These are phyloP conservation scores for Diglossa cyanea DNA, from an alignment of 2,797 vertebrate genomes.

Conservation along the genomic window DNA sequence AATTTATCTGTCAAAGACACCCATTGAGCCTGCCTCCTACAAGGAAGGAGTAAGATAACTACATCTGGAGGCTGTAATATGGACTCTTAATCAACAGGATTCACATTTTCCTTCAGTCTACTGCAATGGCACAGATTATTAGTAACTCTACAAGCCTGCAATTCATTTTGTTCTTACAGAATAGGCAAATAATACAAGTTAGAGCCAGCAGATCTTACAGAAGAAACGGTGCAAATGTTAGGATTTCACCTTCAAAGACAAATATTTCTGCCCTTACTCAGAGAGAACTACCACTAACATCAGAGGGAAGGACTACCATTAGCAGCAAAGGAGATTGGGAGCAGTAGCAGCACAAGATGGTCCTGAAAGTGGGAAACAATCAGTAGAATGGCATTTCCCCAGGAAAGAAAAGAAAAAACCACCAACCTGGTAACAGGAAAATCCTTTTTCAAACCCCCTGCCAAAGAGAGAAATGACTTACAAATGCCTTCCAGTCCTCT, in stretches of 20 bases:
- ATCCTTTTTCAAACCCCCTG: slow-evolving; percentile 5
- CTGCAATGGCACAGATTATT: background rate
- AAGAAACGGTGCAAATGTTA: background rate
- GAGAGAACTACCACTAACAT: background rate
- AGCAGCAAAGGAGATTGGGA: background rate
- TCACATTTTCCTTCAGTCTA: background rate
- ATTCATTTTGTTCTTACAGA: slow-evolving; percentile 22
- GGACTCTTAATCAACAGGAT: background rate
- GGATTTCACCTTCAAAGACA: background rate
- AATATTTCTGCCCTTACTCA: background rate
- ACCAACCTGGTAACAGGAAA: background rate
- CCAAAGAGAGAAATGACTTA: background rate
- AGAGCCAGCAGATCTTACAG: slow-evolving; percentile 7
- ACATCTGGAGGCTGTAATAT: background rate
- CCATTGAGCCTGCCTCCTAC: background rate
- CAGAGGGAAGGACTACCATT: background rate
- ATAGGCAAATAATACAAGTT: background rate
- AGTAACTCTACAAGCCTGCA: background rate
- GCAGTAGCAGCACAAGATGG: background rate
- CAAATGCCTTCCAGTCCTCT: slow-evolving; percentile 37
- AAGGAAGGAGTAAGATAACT: background rate
- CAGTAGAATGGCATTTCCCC: background rate
- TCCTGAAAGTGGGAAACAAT: background rate
- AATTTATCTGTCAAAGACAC: background rate
- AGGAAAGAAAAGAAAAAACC: background rate